Evolutionary conservation across 2,888 invertebrate genomes (phyloP).

Genomic region (Caenorhabditis sp.): DNA sequence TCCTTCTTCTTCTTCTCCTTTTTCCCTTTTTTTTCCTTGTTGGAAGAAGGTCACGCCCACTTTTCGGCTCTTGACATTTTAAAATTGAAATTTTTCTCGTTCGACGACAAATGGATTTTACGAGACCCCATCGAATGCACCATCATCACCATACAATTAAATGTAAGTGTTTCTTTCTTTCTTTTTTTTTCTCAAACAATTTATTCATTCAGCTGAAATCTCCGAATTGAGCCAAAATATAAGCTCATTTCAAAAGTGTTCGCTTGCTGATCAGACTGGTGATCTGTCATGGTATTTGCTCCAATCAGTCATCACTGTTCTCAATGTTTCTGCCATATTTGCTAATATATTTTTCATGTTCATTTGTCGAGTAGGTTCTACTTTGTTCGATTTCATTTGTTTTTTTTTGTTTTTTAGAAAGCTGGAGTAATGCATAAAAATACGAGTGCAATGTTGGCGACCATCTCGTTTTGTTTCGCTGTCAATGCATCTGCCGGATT

Average conservation of each 20-base stretch:
- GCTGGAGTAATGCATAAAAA: constrained; percentile 41
- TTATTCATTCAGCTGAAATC: background rate
- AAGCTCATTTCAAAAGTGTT: constrained; percentile 6
- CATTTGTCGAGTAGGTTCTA: constrained; percentile 21
- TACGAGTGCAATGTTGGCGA: constrained; percentile 35
- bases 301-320: constrained; percentile 31
- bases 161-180: constrained; percentile 1
- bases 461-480: constrained; percentile 41
- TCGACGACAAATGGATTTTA: background rate
- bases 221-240: background rate
- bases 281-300: constrained; percentile 35
- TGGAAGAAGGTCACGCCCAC: background rate
- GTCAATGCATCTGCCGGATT: constrained; percentile 37
- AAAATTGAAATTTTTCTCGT: background rate
- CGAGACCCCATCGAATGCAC: background rate
- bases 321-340: constrained; percentile 32
- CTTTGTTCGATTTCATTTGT: too few relatives aligned
- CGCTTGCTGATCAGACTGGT: constrained; percentile 23
- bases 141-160: background rate
- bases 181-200: background rate
- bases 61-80: background rate
- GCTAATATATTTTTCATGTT: constrained; percentile 34
- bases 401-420: too few relatives aligned
- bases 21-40: background rate
- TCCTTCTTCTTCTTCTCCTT: background rate